Evolutionary conservation across 2,797 vertebrate species (phyloP).

Genomic region (Coreius guichenoti): DNA sequence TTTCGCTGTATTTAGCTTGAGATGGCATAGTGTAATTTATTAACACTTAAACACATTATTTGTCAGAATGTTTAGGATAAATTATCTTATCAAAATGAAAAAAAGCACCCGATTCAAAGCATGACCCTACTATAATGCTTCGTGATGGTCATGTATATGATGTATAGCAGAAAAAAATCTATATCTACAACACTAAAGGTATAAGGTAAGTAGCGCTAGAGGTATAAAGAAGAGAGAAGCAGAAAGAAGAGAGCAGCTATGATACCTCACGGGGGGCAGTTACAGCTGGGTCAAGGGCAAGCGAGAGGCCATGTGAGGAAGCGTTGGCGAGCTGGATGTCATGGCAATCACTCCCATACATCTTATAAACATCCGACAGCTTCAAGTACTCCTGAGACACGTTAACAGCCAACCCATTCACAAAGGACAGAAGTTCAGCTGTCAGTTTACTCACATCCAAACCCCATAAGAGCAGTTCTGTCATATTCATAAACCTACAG

Average conservation of each 20-base stretch:
- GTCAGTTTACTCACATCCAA: conserved; percentile 42
- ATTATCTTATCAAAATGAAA: not conserved
- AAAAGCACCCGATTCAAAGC: not conserved
- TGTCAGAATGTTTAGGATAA: not conserved
- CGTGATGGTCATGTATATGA: not conserved
- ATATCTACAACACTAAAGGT: conserved; percentile 2
- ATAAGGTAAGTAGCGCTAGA: not conserved
- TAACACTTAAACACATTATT: not conserved
- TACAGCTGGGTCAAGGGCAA: conserved; percentile 74
- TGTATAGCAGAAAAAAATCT: not conserved
- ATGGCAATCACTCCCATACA: conserved; percentile 71
- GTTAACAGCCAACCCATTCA: conserved; percentile 45
- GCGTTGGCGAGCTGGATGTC: conserved; percentile 69
- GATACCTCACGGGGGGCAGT: conserved; percentile 80
- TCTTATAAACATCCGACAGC: conserved; percentile 83
- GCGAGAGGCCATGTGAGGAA: conserved; percentile 66
- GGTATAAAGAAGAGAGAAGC: conserved; percentile 17
- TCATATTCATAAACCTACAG: conserved; percentile 38
- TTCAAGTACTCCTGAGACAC: conserved; percentile 81
- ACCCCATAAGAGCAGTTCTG: not conserved
- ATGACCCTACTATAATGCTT: not conserved
- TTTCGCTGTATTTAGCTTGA: not conserved
- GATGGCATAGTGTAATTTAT: not conserved
- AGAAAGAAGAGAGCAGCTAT: conserved; percentile 31
- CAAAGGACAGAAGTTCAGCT: conserved; percentile 63